Percentiles rank a stretch among this genome's conserved stretches.
phyloP scores from a whole-genome alignment of 35 echinoderm and acorn worm species.

The Anneissia japonica region DNA sequence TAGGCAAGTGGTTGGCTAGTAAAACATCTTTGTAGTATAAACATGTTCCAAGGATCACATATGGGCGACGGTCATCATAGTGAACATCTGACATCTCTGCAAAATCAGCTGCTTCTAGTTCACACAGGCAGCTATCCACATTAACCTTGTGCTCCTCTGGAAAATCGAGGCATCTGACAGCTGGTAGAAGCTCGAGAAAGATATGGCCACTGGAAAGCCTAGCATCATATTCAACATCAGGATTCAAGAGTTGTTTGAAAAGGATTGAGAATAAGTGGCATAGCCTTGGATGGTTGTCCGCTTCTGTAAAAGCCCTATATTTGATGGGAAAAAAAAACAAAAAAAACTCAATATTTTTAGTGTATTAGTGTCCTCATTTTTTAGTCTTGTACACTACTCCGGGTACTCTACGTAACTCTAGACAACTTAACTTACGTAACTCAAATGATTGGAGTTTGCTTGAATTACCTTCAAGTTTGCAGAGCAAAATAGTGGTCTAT shows the following conservation, averaged over 20 bases:
- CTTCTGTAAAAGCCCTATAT: constrained; percentile 66
- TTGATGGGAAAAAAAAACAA: neutral
- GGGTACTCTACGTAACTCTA: too few relatives aligned
- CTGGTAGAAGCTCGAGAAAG: constrained; percentile 77
- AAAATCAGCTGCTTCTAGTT: constrained; percentile 94
- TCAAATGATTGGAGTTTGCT: too few relatives aligned
- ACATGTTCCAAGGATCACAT: constrained; percentile 79
- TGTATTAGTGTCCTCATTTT: too few relatives aligned
- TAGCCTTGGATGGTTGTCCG: constrained; percentile 49
- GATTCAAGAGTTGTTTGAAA: constrained; percentile 55
- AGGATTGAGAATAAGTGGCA: constrained; percentile 76
- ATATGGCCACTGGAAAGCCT: constrained; percentile 32
- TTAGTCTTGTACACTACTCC: too few relatives aligned
- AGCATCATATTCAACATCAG: constrained; percentile 3
- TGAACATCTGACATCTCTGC: constrained; percentile 94
- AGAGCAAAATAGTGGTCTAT: too few relatives aligned
- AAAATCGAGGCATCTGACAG: constrained; percentile 71
- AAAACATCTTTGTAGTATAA: constrained; percentile 82
- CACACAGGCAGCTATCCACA: constrained; percentile 75
- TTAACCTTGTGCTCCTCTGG: constrained; percentile 84
- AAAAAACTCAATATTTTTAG: neutral
- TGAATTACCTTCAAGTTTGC: too few relatives aligned
- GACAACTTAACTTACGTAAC: too few relatives aligned
- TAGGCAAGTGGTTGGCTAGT: constrained; percentile 79
- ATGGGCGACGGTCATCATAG: constrained; percentile 93